phyloP scores from a whole-genome alignment of 2,113 vertebrate genomes.

The Vombatus ursinus region DNA sequence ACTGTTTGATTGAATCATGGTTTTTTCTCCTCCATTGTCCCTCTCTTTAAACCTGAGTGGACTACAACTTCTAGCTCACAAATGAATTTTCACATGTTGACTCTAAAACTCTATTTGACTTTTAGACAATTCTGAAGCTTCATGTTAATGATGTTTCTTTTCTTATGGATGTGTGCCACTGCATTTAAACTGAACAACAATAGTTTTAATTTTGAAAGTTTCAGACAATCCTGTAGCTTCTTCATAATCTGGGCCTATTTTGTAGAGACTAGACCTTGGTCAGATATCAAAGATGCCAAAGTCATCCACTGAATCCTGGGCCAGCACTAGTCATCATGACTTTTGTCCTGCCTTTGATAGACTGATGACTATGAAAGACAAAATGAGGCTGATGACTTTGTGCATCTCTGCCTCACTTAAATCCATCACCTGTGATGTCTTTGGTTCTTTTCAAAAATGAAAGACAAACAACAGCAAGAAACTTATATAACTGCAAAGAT shows the following conservation, averaged over 20 bases:
- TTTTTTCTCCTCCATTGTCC: not conserved
- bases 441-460: too few relatives aligned
- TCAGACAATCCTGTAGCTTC: not conserved
- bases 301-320: too few relatives aligned
- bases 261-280: not conserved
- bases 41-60: not conserved
- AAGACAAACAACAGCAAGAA: too few relatives aligned
- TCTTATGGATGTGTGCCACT: not conserved
- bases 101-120: not conserved
- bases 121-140: not conserved
- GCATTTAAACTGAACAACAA: not conserved
- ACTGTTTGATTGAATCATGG: not conserved
- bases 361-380: not conserved
- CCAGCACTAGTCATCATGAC: too few relatives aligned
- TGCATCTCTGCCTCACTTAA: not conserved
- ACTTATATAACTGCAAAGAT: not conserved
- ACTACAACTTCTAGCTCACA: not conserved
- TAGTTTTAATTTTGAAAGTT: not conserved
- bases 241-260: not conserved
- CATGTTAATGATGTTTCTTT: not conserved
- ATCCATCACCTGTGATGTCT: not conserved
- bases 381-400: not conserved
- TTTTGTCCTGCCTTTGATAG: not conserved
- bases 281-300: too few relatives aligned
- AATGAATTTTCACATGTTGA: not conserved